Evolutionary conservation across 2,888 invertebrate species (phyloP).

Genomic region (Eupithecia vulgata): DNA sequence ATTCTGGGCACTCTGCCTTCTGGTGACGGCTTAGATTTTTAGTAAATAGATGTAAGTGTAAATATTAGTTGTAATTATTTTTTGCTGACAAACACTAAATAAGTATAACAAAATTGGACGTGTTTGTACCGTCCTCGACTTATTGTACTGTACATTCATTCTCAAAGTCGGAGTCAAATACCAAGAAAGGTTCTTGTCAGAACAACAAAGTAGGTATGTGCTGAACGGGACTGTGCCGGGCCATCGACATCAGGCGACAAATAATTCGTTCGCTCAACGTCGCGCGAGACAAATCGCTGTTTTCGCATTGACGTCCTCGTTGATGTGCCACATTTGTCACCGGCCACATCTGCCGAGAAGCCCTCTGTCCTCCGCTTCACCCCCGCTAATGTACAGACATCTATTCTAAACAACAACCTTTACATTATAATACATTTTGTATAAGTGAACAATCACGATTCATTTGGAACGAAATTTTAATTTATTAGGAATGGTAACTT

Average conservation of each 20-base stretch:
- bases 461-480: not conserved
- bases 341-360: conserved; percentile 30
- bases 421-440: not conserved
- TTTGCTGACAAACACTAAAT: too few relatives aligned
- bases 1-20: too few relatives aligned
- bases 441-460: not conserved
- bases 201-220: not conserved
- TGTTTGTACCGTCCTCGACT: not conserved
- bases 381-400: conserved; percentile 1
- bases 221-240: not conserved
- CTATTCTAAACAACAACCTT: not conserved
- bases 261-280: conserved; percentile 40
- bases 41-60: too few relatives aligned
- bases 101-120: not conserved
- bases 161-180: not conserved
- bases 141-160: not conserved
- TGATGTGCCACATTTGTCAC: conserved; percentile 32
- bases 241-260: conserved; percentile 23
- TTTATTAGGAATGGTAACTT: not conserved
- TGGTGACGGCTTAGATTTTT: too few relatives aligned
- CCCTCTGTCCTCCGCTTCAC: not conserved
- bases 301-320: conserved; percentile 33
- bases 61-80: too few relatives aligned
- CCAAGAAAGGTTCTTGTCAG: not conserved
- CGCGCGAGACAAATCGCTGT: conserved; percentile 37